Percentiles rank a stretch among this genome's conserved stretches.
Evolutionary conservation across 2,888 invertebrate genomes (phyloP).

Genomic region (Trachelus troglodyta): DNA sequence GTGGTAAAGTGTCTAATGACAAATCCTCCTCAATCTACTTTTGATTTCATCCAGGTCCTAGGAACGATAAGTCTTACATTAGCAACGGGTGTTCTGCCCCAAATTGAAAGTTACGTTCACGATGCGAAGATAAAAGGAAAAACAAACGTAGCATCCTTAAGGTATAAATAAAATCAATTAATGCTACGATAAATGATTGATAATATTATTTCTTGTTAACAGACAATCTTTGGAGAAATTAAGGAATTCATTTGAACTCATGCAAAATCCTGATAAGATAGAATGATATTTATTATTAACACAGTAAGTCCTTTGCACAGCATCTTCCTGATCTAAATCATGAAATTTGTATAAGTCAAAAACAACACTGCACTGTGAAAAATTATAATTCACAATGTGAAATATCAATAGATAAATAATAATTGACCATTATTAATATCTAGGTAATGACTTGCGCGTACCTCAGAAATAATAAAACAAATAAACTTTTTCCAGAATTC

Average conservation of each 20-base stretch:
- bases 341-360: neutral
- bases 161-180: constrained; percentile 38
- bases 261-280: neutral
- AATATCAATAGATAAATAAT: neutral
- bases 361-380: neutral
- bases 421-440: neutral
- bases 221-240: neutral
- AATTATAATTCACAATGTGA: neutral
- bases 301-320: neutral
- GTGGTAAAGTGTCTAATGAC: constrained; percentile 42
- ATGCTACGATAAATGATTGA: neutral
- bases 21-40: constrained; percentile 41
- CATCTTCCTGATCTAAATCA: neutral
- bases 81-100: constrained; percentile 36
- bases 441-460: neutral
- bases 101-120: constrained; percentile 44
- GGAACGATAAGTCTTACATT: constrained; percentile 35
- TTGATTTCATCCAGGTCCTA: constrained; percentile 50
- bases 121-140: constrained; percentile 46
- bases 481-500: neutral
- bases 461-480: neutral
- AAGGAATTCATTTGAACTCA: neutral
- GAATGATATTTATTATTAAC: constrained; percentile 2
- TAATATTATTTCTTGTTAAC: neutral
- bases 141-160: constrained; percentile 49